phyloP scores from a whole-genome alignment of 2,113 vertebrate genomes.

The Jaculus jaculus region DNA sequence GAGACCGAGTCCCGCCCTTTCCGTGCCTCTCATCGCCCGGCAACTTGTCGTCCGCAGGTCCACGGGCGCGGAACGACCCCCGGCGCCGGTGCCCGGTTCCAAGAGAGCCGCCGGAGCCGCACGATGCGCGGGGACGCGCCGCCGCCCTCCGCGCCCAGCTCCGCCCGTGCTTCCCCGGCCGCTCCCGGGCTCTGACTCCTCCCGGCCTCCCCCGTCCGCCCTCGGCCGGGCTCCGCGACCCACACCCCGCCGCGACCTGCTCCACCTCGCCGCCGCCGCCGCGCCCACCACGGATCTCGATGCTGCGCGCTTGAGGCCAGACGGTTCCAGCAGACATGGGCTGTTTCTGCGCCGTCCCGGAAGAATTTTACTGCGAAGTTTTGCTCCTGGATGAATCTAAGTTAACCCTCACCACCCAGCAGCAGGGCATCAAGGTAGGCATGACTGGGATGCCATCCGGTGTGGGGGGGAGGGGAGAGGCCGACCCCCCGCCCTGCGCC shows the following conservation, averaged over 20 bases:
- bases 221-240: not conserved
- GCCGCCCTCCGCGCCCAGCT: slow-evolving; percentile 34
- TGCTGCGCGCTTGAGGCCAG: no score
- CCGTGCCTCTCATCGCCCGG: not conserved
- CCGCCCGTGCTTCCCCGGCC: not conserved
- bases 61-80: not conserved
- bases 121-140: slow-evolving; percentile 65
- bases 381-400: slow-evolving; percentile 93
- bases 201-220: not conserved
- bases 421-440: slow-evolving; percentile 92
- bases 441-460: not conserved
- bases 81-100: not conserved
- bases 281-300: not conserved
- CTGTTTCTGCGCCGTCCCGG: slow-evolving; percentile 91
- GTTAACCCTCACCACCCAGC: slow-evolving; percentile 89
- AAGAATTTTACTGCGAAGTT: slow-evolving; percentile 95
- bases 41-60: slow-evolving; percentile 10
- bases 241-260: no score
- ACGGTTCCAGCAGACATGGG: slow-evolving; percentile 85
- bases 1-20: not conserved
- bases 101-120: slow-evolving; percentile 3
- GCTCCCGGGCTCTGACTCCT: slow-evolving; percentile 45
- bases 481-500: not conserved
- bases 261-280: no score
- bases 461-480: not conserved